phyloP scores from a whole-genome alignment of 2,113 vertebrate species.

The Danio rerio region GRCz12tu NC_133193.1:28291001-28291500 shows the following conservation, averaged over 20 bases:
- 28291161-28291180: constrained; percentile 13
- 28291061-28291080: neutral
- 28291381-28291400: neutral
- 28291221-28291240: neutral
- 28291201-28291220: neutral
- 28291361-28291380: too few relatives aligned
- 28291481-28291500: too few relatives aligned
- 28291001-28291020: neutral
- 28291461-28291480: too few relatives aligned
- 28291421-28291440: too few relatives aligned
- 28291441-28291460: too few relatives aligned
- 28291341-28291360: too few relatives aligned
- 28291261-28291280: constrained; percentile 8
- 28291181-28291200: neutral
- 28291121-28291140: neutral
- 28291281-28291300: neutral
- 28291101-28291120: neutral
- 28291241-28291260: neutral
- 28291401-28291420: too few relatives aligned
- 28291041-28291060: neutral
- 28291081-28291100: neutral
- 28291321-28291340: neutral
- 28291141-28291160: neutral
- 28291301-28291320: neutral
- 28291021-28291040: neutral